These are phyloP conservation scores for Pongo pygmaeus DNA, from an alignment of 2,113 vertebrate species.

Conservation along the genomic window DNA sequence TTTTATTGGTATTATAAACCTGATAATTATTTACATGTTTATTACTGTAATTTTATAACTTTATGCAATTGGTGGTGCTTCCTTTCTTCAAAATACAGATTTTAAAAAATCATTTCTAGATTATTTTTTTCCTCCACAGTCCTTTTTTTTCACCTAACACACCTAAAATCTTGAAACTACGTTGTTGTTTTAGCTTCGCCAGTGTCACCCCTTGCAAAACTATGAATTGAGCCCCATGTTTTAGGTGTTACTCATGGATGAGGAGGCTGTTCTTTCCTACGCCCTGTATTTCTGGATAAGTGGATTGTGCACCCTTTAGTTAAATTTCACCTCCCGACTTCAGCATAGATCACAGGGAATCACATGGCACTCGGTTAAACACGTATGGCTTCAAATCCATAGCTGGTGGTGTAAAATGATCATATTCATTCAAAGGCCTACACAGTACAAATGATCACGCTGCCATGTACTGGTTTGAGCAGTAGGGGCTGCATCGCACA, in stretches of 20 bases:
- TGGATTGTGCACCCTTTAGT: not conserved
- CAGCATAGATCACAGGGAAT: conserved; percentile 39
- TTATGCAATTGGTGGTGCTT: conserved; percentile 85
- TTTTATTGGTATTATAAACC: conserved; percentile 61
- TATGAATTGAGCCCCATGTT: conserved; percentile 26
- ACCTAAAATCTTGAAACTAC: conserved; percentile 42
- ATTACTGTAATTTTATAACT: conserved; percentile 83
- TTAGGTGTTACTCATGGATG: not conserved
- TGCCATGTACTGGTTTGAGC: conserved; percentile 62
- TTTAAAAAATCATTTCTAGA: conserved; percentile 71
- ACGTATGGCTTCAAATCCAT: conserved; percentile 43
- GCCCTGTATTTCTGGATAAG: conserved; percentile 5
- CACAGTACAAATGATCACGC: conserved; percentile 55
- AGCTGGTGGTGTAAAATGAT: conserved; percentile 43
- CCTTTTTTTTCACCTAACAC: conserved; percentile 48
- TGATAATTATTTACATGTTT: conserved; percentile 77
- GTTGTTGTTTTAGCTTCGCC: conserved; percentile 45
- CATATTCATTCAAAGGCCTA: conserved; percentile 61
- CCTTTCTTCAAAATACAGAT: conserved; percentile 81
- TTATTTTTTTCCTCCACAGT: conserved; percentile 52
- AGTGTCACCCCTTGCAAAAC: conserved; percentile 5
- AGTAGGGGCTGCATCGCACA: conserved; percentile 57
- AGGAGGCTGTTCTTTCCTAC: not conserved
- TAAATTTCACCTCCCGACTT: conserved; percentile 38
- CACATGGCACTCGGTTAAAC: conserved; percentile 27